These are phyloP conservation scores for Seriola rivoliana DNA, from an alignment of 2,113 vertebrate genomes.

Conservation along the genomic window DNA sequence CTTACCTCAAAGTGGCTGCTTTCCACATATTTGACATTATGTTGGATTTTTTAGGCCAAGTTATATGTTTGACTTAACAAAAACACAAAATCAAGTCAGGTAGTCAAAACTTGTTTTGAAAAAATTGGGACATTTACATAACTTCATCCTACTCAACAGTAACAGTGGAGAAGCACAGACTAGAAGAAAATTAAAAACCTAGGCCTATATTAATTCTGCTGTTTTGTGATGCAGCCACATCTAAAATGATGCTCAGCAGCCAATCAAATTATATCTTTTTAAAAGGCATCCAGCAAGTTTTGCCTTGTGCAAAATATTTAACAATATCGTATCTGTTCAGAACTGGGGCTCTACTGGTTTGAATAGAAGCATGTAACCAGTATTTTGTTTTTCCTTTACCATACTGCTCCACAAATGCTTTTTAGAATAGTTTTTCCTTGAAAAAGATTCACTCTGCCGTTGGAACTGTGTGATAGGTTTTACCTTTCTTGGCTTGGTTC, in stretches of 20 bases:
- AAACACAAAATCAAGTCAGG: neutral
- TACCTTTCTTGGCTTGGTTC: neutral
- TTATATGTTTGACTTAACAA: neutral
- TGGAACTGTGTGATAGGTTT: neutral
- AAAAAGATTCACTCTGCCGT: slow-evolving; percentile 1
- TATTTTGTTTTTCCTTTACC: neutral
- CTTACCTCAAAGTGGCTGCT: neutral
- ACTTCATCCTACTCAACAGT: too few species aligned
- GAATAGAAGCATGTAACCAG: neutral
- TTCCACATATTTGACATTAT: neutral
- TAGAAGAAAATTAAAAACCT: neutral
- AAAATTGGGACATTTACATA: neutral
- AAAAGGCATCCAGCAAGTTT: neutral
- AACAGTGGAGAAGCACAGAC: neutral
- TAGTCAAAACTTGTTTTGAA: neutral
- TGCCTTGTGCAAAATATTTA: neutral
- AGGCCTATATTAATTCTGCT: neutral
- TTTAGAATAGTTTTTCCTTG: neutral
- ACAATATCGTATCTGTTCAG: neutral
- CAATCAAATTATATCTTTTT: slow-evolving; percentile 22
- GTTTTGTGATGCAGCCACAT: slow-evolving; percentile 18
- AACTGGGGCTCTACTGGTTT: neutral
- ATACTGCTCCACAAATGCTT: neutral
- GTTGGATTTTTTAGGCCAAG: neutral
- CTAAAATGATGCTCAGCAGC: neutral